These are phyloP conservation scores for Eulemur rubriventer DNA, from an alignment of 2,797 vertebrate species.

Conservation along the genomic window DNA sequence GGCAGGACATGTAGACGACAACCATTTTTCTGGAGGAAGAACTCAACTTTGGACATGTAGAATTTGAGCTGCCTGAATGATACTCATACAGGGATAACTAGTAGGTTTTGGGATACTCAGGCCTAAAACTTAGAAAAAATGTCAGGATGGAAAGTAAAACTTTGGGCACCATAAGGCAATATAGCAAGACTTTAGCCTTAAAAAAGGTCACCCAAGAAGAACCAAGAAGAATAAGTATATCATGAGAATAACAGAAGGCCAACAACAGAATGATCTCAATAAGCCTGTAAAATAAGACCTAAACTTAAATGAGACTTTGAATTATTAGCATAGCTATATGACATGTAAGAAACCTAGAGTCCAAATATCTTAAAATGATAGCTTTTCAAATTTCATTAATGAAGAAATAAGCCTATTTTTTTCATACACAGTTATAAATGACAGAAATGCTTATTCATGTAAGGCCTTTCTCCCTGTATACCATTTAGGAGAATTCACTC, in stretches of 20 bases:
- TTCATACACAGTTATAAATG: not conserved
- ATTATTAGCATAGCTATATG: not conserved
- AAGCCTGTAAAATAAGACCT: not conserved
- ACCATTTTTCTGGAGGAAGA: not conserved
- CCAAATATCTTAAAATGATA: conserved; percentile 28
- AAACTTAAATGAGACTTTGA: conserved; percentile 14
- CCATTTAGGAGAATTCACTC: not conserved
- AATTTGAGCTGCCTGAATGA: conserved; percentile 10
- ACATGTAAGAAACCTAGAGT: not conserved
- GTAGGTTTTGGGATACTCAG: not conserved
- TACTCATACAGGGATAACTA: not conserved
- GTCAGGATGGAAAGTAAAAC: not conserved
- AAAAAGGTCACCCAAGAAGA: not conserved
- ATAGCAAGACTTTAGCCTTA: not conserved
- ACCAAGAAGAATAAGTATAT: not conserved
- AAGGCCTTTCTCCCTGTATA: not conserved
- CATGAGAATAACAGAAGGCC: not conserved
- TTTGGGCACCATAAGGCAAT: not conserved
- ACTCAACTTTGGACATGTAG: not conserved
- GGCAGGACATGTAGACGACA: not conserved
- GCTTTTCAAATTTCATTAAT: conserved; percentile 28
- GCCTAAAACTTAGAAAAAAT: not conserved
- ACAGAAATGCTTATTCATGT: not conserved
- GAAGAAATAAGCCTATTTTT: conserved; percentile 1
- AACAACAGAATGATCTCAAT: not conserved